Conservation (phyloP, 2,113 vertebrate genomes). For the Archocentrus centrarchus region DNA sequence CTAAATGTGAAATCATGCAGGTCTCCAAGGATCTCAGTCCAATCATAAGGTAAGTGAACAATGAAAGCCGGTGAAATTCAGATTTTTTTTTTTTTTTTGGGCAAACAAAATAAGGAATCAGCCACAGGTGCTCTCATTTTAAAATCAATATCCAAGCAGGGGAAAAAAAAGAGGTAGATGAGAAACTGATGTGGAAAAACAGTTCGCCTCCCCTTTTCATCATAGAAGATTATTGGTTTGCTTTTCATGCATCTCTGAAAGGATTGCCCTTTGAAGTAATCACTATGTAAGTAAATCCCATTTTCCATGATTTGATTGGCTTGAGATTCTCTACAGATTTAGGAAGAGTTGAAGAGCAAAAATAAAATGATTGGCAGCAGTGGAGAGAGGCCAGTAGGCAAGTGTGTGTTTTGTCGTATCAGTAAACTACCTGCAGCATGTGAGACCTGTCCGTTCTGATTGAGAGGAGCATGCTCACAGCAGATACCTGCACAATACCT, state of each 20-base stretch:
- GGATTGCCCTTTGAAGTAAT: conserved; percentile 44
- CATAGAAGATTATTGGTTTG: conserved; percentile 23
- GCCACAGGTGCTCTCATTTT: conserved; percentile 54
- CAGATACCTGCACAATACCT: neutral
- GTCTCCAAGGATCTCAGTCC: conserved; percentile 14
- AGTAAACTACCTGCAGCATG: conserved; percentile 20
- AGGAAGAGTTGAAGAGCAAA: conserved; percentile 5
- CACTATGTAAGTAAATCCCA: conserved; percentile 28
- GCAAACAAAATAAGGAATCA: conserved; percentile 21
- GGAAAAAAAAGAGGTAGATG: conserved; percentile 25
- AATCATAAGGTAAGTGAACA: conserved; percentile 7
- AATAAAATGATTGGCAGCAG: conserved; percentile 37
- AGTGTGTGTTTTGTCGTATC: conserved; percentile 28
- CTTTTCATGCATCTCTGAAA: conserved; percentile 40
- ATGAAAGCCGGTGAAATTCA: conserved; percentile 2
- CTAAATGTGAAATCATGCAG: conserved; percentile 15
- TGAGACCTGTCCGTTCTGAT: conserved; percentile 7
- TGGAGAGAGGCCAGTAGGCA: conserved; percentile 3
- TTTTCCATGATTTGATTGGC: conserved; percentile 32
- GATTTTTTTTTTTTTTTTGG: neutral
- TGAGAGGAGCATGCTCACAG: conserved; percentile 11
- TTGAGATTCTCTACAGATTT: neutral
- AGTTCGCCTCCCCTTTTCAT: conserved; percentile 12
- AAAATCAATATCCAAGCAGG: conserved; percentile 54
- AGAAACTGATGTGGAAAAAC: conserved; percentile 41